Percentiles rank a stretch among this genome's conserved stretches.
These are phyloP conservation scores for Gonocerus acuteangulatus DNA, from an alignment of 2,888 invertebrate genomes.

Conservation along the genomic window DNA sequence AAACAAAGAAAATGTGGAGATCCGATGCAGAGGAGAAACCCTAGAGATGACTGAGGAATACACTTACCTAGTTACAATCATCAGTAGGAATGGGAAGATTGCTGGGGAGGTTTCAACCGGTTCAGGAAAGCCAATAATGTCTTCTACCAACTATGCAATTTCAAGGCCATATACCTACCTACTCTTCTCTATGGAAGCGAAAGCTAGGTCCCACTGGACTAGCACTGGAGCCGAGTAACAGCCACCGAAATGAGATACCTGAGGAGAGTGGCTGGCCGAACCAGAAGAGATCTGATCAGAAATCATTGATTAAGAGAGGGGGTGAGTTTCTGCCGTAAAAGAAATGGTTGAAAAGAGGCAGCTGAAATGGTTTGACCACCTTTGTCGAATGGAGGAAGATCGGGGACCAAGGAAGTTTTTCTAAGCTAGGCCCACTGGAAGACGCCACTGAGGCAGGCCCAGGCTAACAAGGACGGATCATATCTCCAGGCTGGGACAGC, in stretches of 20 bases:
- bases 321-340: too few species aligned
- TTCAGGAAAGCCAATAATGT: neutral
- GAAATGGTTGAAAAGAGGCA: too few species aligned
- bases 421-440: too few species aligned
- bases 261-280: neutral
- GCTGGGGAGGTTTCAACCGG: neutral
- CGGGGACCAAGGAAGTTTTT: too few species aligned
- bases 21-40: neutral
- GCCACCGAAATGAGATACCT: neutral
- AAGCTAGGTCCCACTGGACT: neutral
- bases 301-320: too few species aligned
- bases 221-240: neutral
- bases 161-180: neutral
- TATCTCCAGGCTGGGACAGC: too few species aligned
- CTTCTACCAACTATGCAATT: neutral
- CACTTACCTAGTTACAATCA: neutral
- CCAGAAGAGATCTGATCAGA: too few species aligned
- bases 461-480: too few species aligned
- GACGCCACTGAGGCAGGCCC: too few species aligned
- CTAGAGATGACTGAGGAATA: neutral
- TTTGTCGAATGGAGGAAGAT: too few species aligned
- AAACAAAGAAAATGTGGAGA: neutral
- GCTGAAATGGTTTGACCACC: too few species aligned
- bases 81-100: neutral
- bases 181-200: neutral